phyloP scores from a whole-genome alignment of 2,113 vertebrate species.

The Vicugna pacos region DNA sequence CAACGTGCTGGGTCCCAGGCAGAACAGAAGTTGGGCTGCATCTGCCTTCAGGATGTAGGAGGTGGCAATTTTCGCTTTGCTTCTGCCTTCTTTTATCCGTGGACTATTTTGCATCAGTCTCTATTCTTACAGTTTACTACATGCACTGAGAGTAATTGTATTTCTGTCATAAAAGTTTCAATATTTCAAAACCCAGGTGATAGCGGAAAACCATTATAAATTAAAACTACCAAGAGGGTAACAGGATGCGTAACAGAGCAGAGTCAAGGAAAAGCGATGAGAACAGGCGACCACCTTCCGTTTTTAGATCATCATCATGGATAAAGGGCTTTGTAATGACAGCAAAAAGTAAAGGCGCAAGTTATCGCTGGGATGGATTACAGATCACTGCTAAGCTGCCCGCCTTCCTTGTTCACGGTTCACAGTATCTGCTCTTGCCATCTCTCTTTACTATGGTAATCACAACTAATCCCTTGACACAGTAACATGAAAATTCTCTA shows the following conservation, averaged over 20 bases:
- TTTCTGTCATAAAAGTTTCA: neutral
- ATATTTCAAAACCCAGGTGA: slow-evolving; percentile 1
- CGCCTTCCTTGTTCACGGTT: neutral
- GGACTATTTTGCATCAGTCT: neutral
- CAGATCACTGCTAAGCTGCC: neutral
- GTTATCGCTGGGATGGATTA: neutral
- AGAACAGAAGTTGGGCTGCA: neutral
- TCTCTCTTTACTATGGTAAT: neutral
- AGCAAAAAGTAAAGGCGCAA: neutral
- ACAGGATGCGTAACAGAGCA: neutral
- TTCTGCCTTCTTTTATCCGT: neutral
- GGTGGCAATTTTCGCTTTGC: neutral
- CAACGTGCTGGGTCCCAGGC: neutral
- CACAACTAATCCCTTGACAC: neutral
- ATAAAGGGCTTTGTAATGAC: neutral
- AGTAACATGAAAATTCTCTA: neutral
- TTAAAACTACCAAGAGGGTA: neutral
- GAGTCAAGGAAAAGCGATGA: neutral
- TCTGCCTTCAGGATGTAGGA: neutral
- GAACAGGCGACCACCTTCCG: neutral
- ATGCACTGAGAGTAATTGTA: neutral
- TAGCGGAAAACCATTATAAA: neutral
- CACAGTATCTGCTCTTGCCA: neutral
- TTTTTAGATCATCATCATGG: neutral
- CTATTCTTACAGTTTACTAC: neutral